A percentile compares a stretch with the other conserved stretches of the same genome.
These are phyloP conservation scores for Pocota personata DNA, from an alignment of 2,888 invertebrate genomes.

Conservation along the genomic window DNA sequence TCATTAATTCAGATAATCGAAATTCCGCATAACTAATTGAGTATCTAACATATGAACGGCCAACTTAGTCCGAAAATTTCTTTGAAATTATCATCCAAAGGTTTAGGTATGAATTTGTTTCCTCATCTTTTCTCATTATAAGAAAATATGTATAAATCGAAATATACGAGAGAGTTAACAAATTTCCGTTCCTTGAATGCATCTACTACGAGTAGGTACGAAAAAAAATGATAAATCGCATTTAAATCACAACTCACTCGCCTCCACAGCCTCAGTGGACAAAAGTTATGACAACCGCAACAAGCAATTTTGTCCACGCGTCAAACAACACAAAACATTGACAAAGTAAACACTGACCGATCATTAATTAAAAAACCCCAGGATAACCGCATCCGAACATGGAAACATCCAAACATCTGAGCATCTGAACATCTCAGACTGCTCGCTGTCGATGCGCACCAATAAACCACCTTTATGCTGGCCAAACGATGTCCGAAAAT, in stretches of 20 bases:
- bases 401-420: conserved; percentile 7
- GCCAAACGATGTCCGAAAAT: conserved; percentile 48
- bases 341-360: conserved; percentile 39
- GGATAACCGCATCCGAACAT: conserved; percentile 20
- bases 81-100: neutral
- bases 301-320: conserved; percentile 66
- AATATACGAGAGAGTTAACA: neutral
- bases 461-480: conserved; percentile 61
- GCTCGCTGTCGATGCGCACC: conserved; percentile 42
- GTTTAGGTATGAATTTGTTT: neutral
- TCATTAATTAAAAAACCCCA: conserved; percentile 67
- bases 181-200: neutral
- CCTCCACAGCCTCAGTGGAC: neutral
- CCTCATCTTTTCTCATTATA: neutral
- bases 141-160: neutral
- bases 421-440: conserved; percentile 19
- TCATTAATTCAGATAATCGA: too few relatives aligned
- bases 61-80: neutral
- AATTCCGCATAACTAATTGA: too few relatives aligned
- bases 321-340: conserved; percentile 55
- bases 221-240: conserved; percentile 14
- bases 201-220: neutral
- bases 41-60: too few relatives aligned
- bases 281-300: conserved; percentile 67
- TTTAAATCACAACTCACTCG: conserved; percentile 12